A percentile compares a stretch with the other conserved stretches of the same genome.
Conservation (phyloP, 2,113 vertebrate species). For the Elephantulus edwardii region DNA sequence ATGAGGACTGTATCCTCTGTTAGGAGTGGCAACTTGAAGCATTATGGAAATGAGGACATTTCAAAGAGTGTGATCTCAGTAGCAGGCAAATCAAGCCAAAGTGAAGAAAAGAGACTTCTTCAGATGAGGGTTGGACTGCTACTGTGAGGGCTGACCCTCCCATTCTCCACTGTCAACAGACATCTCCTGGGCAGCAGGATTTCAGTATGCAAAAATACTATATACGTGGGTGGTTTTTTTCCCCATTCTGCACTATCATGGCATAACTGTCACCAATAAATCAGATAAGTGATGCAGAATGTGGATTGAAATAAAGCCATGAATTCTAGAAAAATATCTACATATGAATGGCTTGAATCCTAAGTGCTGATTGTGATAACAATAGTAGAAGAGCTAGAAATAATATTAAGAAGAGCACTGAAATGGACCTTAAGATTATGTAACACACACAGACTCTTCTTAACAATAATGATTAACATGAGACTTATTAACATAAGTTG, state of each 20-base stretch:
- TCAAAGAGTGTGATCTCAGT: neutral
- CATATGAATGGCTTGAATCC: neutral
- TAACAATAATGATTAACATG: neutral
- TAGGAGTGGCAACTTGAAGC: constrained; percentile 48
- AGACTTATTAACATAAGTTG: neutral
- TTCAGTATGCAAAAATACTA: constrained; percentile 30
- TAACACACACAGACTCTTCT: neutral
- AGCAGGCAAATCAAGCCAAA: constrained; percentile 45
- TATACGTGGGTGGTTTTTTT: too few relatives aligned
- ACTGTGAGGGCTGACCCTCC: neutral
- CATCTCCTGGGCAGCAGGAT: neutral
- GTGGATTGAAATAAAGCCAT: constrained; percentile 35
- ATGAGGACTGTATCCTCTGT: neutral
- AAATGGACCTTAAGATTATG: neutral
- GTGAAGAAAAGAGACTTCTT: constrained; percentile 31
- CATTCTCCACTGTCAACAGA: neutral
- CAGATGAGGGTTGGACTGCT: constrained; percentile 35
- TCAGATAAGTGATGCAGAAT: neutral
- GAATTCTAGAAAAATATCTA: neutral
- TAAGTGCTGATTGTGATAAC: neutral
- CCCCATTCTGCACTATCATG: neutral
- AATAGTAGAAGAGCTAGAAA: neutral
- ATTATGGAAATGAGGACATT: constrained; percentile 47
- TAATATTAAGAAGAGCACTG: neutral
- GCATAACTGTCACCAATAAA: neutral